Percentiles rank a stretch among this genome's conserved stretches.
Conservation (phyloP, 2,888 invertebrate species). For the Plusia festucae region DNA sequence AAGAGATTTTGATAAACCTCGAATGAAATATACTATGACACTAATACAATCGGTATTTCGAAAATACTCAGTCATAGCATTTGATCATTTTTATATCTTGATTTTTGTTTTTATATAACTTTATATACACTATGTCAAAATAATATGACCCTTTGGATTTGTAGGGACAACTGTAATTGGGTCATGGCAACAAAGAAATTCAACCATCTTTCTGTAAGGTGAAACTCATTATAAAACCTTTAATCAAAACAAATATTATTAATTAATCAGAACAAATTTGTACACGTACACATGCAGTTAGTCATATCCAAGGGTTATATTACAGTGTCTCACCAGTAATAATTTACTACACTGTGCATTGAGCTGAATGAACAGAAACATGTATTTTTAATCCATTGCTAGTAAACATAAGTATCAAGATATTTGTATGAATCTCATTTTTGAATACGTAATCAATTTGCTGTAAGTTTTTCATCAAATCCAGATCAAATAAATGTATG, state of each 20-base stretch:
- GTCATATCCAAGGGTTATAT: conserved; percentile 22
- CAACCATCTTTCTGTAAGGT: conserved; percentile 9
- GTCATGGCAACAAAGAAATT: conserved; percentile 19
- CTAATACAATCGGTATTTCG: conserved; percentile 47
- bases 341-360: conserved; percentile 14
- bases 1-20: conserved; percentile 41
- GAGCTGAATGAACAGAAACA: conserved; percentile 44
- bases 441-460: conserved; percentile 50
- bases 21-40: conserved; percentile 32
- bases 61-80: conserved; percentile 59
- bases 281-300: background rate
- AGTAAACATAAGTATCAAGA: conserved; percentile 48
- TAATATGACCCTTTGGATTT: conserved; percentile 28
- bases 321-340: conserved; percentile 10
- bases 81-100: conserved; percentile 41
- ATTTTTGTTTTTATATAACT: conserved; percentile 24
- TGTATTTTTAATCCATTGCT: conserved; percentile 33
- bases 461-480: conserved; percentile 30
- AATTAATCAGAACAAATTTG: background rate
- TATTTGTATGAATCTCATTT: conserved; percentile 72
- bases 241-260: background rate
- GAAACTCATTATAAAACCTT: conserved; percentile 3
- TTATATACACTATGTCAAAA: conserved; percentile 20
- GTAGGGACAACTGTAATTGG: conserved; percentile 6
- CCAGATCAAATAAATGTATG: conserved; percentile 28